Evolutionary conservation across 2,113 vertebrate species (phyloP).

Genomic region (Nymphicus hollandicus): DNA sequence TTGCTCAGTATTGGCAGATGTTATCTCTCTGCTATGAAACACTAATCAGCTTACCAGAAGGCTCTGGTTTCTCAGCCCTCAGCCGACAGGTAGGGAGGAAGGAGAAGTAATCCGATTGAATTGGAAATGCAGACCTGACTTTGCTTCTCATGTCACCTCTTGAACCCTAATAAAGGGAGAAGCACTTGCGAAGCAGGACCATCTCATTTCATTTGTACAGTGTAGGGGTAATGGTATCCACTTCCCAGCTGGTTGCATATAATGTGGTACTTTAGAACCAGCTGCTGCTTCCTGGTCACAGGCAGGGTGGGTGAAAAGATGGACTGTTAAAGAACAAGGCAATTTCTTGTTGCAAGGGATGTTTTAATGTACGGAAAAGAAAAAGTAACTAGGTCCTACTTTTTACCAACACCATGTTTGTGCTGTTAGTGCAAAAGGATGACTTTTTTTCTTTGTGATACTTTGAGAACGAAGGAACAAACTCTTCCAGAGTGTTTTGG

Average conservation of each 20-base stretch:
- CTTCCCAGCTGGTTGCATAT: not conserved
- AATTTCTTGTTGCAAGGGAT: not conserved
- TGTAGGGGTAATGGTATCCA: not conserved
- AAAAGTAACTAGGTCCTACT: not conserved
- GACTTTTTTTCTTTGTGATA: not conserved
- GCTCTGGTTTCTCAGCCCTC: constrained; percentile 51
- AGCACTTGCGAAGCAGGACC: constrained; percentile 3
- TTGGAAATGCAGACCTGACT: constrained; percentile 39
- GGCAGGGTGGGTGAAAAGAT: not conserved
- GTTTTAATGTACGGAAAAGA: not conserved
- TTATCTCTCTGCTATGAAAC: constrained; percentile 34
- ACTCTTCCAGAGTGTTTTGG: not conserved
- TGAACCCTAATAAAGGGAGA: not conserved
- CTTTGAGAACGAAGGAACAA: not conserved
- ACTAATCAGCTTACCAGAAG: constrained; percentile 46
- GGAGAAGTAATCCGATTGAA: constrained; percentile 34
- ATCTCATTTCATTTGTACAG: not conserved
- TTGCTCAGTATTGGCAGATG: constrained; percentile 45
- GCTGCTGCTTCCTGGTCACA: not conserved
- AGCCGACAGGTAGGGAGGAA: not conserved
- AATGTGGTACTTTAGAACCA: not conserved
- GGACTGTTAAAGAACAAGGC: not conserved
- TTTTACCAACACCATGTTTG: not conserved
- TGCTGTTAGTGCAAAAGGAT: not conserved
- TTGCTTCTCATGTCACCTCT: not conserved